Evolutionary conservation across 1,140 invertebrate species (phyloP).

Genomic region (Diachasmimorpha longicaudata): DNA sequence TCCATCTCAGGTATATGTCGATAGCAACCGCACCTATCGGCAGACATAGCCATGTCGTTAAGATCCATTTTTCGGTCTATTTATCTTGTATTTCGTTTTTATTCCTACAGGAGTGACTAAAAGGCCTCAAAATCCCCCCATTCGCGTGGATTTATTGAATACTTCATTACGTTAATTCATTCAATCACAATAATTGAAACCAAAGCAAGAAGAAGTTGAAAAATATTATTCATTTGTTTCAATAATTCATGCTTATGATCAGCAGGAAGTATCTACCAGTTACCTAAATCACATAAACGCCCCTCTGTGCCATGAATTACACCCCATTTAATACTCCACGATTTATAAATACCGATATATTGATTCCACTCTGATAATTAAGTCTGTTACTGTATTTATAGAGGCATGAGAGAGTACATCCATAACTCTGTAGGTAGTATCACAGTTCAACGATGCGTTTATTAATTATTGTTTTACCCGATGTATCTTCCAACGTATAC

Average conservation of each 20-base stretch:
- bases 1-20: slow-evolving; percentile 4
- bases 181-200: neutral
- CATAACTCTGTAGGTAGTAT: neutral
- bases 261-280: neutral
- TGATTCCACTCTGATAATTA: slow-evolving; percentile 22
- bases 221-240: neutral
- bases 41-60: slow-evolving; percentile 1
- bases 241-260: neutral
- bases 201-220: neutral
- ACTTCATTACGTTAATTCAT: neutral
- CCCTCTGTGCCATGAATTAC: neutral
- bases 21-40: neutral
- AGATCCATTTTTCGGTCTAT: neutral
- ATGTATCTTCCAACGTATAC: neutral
- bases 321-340: neutral
- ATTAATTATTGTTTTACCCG: slow-evolving; percentile 20
- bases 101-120: neutral
- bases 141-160: neutral
- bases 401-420: neutral
- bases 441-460: slow-evolving; percentile 12
- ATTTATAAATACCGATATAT: slow-evolving; percentile 4
- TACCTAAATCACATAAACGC: neutral
- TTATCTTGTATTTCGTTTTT: slow-evolving; percentile 16
- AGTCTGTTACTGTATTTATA: slow-evolving; percentile 11
- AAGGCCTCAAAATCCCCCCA: neutral